Conservation (phyloP, 2,113 vertebrate genomes). For the Vulpes vulpes region DNA sequence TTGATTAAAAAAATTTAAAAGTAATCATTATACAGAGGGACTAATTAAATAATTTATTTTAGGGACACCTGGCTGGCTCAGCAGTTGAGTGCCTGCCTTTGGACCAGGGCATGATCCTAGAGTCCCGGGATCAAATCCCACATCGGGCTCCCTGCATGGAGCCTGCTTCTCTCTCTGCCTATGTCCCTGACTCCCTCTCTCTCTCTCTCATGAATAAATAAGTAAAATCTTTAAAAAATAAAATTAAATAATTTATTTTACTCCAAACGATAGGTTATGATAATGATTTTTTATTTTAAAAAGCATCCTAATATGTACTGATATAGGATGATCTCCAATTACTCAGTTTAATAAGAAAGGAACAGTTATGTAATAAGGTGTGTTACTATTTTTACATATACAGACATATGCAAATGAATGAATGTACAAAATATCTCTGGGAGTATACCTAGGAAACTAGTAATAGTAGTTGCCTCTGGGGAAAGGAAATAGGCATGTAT, state of each 20-base stretch:
- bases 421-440: slow-evolving; percentile 11
- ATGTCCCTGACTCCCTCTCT: too few relatives aligned
- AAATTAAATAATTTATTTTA: neutral
- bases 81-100: too few relatives aligned
- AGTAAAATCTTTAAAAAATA: too few relatives aligned
- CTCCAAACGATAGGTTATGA: neutral
- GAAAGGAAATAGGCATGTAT: neutral
- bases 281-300: neutral
- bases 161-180: too few relatives aligned
- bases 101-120: too few relatives aligned
- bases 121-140: too few relatives aligned
- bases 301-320: neutral
- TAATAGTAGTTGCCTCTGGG: neutral
- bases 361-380: neutral
- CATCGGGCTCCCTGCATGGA: too few relatives aligned
- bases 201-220: too few relatives aligned
- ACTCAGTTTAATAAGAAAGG: neutral
- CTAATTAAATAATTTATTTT: neutral
- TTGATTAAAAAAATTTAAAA: neutral
- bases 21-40: neutral
- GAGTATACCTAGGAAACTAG: neutral
- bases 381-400: neutral
- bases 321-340: neutral
- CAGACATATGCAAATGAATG: neutral
- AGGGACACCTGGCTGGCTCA: too few relatives aligned